Percentiles rank a stretch among this genome's conserved stretches.
Conservation (phyloP, 2,797 vertebrate genomes). For the Acridotheres tristis region DNA sequence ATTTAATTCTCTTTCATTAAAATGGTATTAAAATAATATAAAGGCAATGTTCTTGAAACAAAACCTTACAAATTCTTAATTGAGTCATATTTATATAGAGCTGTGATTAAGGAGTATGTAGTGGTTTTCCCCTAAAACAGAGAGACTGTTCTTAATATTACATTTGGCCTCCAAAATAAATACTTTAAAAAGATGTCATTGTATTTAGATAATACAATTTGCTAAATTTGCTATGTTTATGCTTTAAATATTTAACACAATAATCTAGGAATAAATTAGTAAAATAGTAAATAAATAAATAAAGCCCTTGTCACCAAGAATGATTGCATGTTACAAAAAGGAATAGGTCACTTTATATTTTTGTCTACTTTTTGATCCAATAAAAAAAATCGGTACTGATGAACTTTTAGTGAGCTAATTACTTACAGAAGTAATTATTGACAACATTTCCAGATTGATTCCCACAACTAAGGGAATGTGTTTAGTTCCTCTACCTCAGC, state of each 20-base stretch:
- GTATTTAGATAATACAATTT: neutral
- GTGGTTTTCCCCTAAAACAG: neutral
- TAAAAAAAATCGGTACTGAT: neutral
- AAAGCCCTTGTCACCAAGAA: neutral
- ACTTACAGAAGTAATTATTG: neutral
- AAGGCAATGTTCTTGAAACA: neutral
- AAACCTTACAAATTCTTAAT: neutral
- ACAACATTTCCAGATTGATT: neutral
- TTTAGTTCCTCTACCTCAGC: neutral
- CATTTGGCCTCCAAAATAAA: neutral
- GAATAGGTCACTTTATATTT: neutral
- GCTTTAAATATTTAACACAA: neutral
- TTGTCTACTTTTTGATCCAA: neutral
- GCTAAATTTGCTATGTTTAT: neutral
- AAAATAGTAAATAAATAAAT: neutral
- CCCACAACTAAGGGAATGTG: neutral
- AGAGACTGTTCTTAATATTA: neutral
- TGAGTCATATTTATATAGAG: neutral
- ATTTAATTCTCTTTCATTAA: neutral
- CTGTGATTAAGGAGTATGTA: neutral
- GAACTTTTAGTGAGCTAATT: neutral
- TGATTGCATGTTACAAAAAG: neutral
- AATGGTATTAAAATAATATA: neutral
- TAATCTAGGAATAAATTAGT: neutral
- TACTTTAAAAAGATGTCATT: neutral